Conservation (phyloP, 2,888 invertebrate genomes). For the Molanna angustata region DNA sequence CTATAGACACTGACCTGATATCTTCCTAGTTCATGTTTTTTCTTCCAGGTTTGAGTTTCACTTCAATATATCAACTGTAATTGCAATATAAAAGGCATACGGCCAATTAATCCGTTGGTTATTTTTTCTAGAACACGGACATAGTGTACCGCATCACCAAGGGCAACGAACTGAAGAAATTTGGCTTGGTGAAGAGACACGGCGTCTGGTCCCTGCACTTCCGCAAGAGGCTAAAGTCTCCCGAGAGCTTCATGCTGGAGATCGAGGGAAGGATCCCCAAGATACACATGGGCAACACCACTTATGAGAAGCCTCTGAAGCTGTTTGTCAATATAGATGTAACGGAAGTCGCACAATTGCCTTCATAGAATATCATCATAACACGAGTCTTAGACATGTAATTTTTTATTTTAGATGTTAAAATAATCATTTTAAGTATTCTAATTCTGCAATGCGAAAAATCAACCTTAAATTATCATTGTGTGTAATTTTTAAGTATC, state of each 20-base stretch:
- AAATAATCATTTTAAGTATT: conserved; percentile 6
- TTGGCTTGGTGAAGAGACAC: conserved; percentile 56
- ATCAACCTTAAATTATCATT: no score
- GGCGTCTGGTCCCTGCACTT: conserved; percentile 62
- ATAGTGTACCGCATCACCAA: conserved; percentile 57
- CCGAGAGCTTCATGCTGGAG: conserved; percentile 54
- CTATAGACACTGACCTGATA: no score
- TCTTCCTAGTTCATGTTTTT: no score
- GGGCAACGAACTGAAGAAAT: conserved; percentile 57
- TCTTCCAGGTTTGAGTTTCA: no score
- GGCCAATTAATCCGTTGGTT: background rate
- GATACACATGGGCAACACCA: conserved; percentile 39
- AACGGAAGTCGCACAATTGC: conserved; percentile 37
- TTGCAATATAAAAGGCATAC: background rate
- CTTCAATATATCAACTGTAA: background rate
- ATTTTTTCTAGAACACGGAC: conserved; percentile 42
- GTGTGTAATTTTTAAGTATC: no score
- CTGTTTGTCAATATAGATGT: conserved; percentile 52
- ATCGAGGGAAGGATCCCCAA: conserved; percentile 50
- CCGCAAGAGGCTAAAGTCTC: conserved; percentile 51
- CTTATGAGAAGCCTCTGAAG: conserved; percentile 55
- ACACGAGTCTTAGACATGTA: no score
- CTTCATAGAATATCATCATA: conserved; percentile 13
- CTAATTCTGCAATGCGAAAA: no score
- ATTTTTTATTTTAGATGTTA: no score